Percentiles rank a stretch among this genome's conserved stretches.
Evolutionary conservation across 2,888 invertebrate genomes (phyloP).

Genomic region (Metacarcinus magister): DNA sequence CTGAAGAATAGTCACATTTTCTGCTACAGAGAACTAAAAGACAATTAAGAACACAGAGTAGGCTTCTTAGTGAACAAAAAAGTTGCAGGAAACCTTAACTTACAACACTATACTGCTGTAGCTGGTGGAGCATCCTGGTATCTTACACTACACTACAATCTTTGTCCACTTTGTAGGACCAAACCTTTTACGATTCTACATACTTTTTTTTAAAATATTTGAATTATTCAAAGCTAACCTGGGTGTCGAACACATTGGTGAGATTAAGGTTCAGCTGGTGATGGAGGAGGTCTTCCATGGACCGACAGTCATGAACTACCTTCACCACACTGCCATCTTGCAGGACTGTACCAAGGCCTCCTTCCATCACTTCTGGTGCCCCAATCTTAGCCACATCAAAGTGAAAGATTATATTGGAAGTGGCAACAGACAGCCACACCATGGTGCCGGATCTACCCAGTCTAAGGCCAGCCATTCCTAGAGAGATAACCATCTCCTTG

Average conservation of each 20-base stretch:
- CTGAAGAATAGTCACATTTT: not conserved
- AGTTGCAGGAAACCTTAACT: no score
- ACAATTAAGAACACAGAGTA: not conserved
- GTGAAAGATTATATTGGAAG: conserved; percentile 70
- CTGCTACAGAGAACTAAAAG: not conserved
- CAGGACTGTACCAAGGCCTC: conserved; percentile 67
- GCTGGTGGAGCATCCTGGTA: not conserved
- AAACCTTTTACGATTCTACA: not conserved
- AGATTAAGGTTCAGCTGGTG: conserved; percentile 87
- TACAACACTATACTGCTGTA: no score
- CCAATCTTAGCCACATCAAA: conserved; percentile 79
- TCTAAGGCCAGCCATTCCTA: conserved; percentile 63
- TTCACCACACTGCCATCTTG: conserved; percentile 86
- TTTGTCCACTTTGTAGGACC: not conserved
- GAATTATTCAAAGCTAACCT: conserved; percentile 86
- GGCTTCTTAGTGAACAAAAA: no score
- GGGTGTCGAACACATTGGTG: conserved; percentile 88
- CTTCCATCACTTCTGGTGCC: conserved; percentile 1
- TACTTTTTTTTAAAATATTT: not conserved
- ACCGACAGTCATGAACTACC: conserved; percentile 88
- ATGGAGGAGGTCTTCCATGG: conserved; percentile 87
- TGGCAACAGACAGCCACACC: conserved; percentile 73
- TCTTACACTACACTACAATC: not conserved
- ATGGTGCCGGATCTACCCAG: conserved; percentile 76
- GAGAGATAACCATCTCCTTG: conserved; percentile 64